These are phyloP conservation scores for Enteromius thamalakanensis DNA, from an alignment of 2,797 vertebrate genomes.

Conservation along the genomic window DNA sequence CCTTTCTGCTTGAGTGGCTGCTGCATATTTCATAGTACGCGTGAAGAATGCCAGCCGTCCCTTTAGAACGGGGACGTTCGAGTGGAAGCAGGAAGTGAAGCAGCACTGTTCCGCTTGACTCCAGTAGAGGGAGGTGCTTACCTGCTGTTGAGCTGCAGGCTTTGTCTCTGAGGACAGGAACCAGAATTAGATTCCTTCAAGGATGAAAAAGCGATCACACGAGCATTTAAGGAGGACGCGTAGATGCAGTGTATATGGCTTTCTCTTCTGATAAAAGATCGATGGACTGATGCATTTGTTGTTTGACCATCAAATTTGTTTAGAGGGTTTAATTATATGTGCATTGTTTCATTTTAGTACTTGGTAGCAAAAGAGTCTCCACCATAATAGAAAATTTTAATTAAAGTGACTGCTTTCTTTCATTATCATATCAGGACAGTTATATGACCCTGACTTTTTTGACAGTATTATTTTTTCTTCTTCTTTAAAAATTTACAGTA, in stretches of 20 bases:
- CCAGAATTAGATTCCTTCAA: slow-evolving; percentile 23
- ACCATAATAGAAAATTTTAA: too few relatives aligned
- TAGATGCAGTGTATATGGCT: neutral
- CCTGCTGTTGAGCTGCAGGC: slow-evolving; percentile 29
- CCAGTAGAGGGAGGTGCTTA: slow-evolving; percentile 52
- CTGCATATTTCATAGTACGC: slow-evolving; percentile 51
- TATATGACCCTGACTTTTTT: neutral
- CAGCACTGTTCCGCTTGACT: neutral
- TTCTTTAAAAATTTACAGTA: too few relatives aligned
- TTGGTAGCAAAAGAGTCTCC: neutral
- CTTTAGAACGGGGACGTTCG: neutral
- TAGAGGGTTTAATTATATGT: neutral
- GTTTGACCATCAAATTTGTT: neutral
- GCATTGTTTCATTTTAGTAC: neutral
- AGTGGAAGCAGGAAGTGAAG: slow-evolving; percentile 30
- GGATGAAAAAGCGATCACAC: slow-evolving; percentile 1
- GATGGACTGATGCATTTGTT: neutral
- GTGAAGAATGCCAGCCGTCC: slow-evolving; percentile 61
- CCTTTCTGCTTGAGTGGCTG: slow-evolving; percentile 46
- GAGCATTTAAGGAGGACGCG: neutral
- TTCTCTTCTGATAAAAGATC: neutral
- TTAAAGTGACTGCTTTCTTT: neutral
- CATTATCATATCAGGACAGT: neutral
- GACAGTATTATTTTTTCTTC: neutral
- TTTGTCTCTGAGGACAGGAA: slow-evolving; percentile 22